Percentiles rank a stretch among this genome's conserved stretches.
These are phyloP conservation scores for Mormoops blainvillei DNA, from an alignment of 2,113 vertebrate species.

Conservation along the genomic window DNA sequence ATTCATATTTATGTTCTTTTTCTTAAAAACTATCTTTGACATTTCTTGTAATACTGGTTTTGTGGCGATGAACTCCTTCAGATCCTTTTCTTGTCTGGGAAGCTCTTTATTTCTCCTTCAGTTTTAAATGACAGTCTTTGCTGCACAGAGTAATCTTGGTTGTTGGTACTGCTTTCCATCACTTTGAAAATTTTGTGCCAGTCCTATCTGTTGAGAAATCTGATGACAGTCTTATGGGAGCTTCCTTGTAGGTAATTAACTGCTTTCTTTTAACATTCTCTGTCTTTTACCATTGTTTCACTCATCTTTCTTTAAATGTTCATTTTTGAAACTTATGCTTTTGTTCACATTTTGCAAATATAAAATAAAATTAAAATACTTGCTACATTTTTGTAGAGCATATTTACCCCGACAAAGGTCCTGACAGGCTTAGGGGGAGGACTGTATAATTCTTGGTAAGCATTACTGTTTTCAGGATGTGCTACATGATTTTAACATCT, in stretches of 20 bases:
- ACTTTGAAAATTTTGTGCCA: not conserved
- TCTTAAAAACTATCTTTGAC: not conserved
- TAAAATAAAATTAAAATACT: not conserved
- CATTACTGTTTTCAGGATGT: not conserved
- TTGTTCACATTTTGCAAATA: constrained; percentile 12
- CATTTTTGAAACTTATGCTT: not conserved
- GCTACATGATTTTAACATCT: not conserved
- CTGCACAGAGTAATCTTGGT: not conserved
- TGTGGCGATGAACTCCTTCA: not conserved
- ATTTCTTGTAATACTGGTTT: not conserved
- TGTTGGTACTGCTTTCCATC: not conserved
- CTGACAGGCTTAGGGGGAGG: not conserved
- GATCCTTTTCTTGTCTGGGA: not conserved
- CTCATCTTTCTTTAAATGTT: not conserved
- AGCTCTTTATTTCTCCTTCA: not conserved
- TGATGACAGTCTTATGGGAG: not conserved
- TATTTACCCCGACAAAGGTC: not conserved
- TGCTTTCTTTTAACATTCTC: not conserved
- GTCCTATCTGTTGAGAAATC: not conserved
- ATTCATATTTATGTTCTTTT: not conserved
- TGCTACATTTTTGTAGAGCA: not conserved
- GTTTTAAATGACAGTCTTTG: not conserved
- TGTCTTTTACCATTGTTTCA: not conserved
- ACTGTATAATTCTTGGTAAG: not conserved
- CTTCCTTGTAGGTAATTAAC: not conserved